A percentile compares a stretch with the other conserved stretches of the same genome.
Conservation (phyloP, 53 echinoderm and acorn worm species). For the Henricia sp. region DNA sequence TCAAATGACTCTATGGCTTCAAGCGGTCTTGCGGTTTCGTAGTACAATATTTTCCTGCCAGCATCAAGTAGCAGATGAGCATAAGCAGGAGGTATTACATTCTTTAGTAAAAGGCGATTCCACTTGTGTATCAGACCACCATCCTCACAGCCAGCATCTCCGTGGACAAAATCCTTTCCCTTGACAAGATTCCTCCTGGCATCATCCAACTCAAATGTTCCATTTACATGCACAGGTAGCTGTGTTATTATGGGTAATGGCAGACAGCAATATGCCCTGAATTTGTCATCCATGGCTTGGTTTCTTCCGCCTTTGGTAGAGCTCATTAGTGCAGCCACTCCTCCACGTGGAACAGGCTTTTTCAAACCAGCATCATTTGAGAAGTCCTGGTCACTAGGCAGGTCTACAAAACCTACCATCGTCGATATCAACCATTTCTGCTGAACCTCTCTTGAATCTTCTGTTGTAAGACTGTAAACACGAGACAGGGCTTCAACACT, state of each 20-base stretch:
- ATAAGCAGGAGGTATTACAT: constrained; percentile 76
- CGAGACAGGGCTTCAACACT: constrained; percentile 14
- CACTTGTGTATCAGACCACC: constrained; percentile 47
- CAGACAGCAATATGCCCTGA: constrained; percentile 80
- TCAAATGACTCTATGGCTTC: not conserved
- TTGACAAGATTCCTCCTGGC: constrained; percentile 77
- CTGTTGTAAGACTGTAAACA: constrained; percentile 29
- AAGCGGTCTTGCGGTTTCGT: not conserved
- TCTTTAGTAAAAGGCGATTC: constrained; percentile 62
- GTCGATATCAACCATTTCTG: constrained; percentile 81
- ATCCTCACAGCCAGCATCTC: not conserved
- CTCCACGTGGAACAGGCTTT: constrained; percentile 79
- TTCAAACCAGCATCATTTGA: constrained; percentile 12
- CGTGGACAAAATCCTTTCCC: constrained; percentile 28
- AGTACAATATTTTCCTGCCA: not conserved
- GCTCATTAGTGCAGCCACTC: constrained; percentile 77
- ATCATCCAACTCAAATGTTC: constrained; percentile 77
- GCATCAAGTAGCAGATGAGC: constrained; percentile 38
- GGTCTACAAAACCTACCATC: constrained; percentile 59
- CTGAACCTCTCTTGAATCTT: constrained; percentile 25
- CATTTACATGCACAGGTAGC: constrained; percentile 48
- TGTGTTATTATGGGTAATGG: constrained; percentile 76
- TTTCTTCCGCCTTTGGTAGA: not conserved
- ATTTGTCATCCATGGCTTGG: not conserved
- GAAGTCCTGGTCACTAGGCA: not conserved